Conservation (phyloP, 2,797 vertebrate species). For the Chrysocyon brachyurus region DNA sequence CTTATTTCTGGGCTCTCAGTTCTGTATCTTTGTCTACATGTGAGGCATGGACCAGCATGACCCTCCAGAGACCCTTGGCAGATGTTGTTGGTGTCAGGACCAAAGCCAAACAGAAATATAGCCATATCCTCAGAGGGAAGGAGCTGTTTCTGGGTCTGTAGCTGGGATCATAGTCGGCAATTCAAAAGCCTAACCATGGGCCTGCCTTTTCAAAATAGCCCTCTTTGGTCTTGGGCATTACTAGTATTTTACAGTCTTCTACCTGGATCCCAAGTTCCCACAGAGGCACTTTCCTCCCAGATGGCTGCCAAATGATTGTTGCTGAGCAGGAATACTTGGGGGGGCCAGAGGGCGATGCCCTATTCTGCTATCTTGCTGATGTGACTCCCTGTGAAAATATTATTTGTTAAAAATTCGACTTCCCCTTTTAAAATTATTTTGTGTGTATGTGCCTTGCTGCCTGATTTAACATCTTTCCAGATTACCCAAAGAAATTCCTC, state of each 20-base stretch:
- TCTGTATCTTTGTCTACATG: neutral
- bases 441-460: neutral
- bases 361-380: neutral
- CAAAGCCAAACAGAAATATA: neutral
- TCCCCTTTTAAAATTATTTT: conserved; percentile 36
- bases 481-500: conserved; percentile 28
- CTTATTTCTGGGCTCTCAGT: neutral
- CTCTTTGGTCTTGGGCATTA: neutral
- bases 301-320: neutral
- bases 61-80: neutral
- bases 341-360: too few relatives aligned
- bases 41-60: neutral
- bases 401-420: conserved; percentile 13
- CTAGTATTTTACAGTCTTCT: neutral
- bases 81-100: neutral
- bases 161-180: neutral
- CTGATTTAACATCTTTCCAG: neutral
- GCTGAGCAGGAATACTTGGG: neutral
- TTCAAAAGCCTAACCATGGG: neutral
- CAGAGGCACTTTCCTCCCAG: neutral
- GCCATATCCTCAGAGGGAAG: neutral
- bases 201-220: neutral
- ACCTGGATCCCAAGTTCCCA: neutral
- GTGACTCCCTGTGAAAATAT: neutral
- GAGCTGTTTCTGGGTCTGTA: neutral